Base-by-base conservation (phyloP, 2,113 vertebrate genomes). In the Tauraco erythrolophus region DNA sequence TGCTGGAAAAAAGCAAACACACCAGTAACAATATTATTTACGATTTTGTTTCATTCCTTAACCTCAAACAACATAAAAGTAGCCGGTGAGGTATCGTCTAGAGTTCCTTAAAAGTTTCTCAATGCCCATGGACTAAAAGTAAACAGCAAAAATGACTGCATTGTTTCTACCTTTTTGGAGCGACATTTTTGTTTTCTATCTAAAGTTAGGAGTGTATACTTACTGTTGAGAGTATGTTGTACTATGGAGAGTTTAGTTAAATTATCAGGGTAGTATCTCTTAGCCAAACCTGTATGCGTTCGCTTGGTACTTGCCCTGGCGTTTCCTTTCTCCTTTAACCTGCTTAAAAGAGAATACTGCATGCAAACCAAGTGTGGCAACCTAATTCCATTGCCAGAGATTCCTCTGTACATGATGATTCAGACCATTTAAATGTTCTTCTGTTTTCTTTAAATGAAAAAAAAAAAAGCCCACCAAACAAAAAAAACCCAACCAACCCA, bases 41-140 rank as follows among this genome's bases (percentile, higher is more conserved):
- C 31, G 61, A 62, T 78, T 94, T 46, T 65, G 80, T 78, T 92
- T 85, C 7, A 19, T 93, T 97, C 95, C 76, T 96, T 97, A 97
- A 96, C 95, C 97, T 97, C 86, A 89, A 97, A 97, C 95, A 97
- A 96, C 85, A 60, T 89, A 88, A 96, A 66, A 96, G 94, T 90
- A 98, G 94, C 94, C 48, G 13, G 75, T 85, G 95, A 97, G 94
- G 97, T 98, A 98, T 97, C 66, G 51, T 90, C 96, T 97, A 96
- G 65, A 97, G 89, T 88, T 96, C 87, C 92, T 97, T 70, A 95
- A 83, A 92, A 91, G 89, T 70, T 82, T 95, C 85, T 97, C 97
- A 98, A 98, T 98, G 98, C 98, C 98, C 98, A 86, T 13, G 69
- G 92, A 98, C 86, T 96, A 96, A 90, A 97, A 97, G 97, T 98